Conservation (phyloP, 2,888 invertebrate genomes). For the Tortricodes alternella region DNA sequence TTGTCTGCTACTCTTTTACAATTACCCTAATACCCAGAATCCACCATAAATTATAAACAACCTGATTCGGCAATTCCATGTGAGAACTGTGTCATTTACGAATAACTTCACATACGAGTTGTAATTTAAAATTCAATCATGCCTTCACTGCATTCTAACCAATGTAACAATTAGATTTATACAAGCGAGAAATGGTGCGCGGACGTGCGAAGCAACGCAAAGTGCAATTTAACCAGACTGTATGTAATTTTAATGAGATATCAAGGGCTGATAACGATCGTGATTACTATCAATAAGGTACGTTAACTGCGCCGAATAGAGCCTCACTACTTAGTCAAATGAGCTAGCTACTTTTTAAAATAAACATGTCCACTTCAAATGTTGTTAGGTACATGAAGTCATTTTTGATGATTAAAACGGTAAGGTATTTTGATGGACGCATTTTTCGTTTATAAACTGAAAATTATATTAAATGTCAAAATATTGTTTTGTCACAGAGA, state of each 20-base stretch:
- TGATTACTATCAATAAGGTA: slow-evolving; percentile 42
- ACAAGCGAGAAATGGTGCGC: slow-evolving; percentile 41
- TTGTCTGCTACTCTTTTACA: neutral
- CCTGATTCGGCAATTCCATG: slow-evolving; percentile 56
- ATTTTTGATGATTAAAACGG: neutral
- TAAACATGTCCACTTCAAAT: slow-evolving; percentile 1
- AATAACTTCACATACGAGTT: slow-evolving; percentile 41
- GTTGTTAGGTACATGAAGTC: neutral
- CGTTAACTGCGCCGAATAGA: slow-evolving; percentile 36
- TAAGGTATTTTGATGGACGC: neutral
- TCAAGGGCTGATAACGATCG: slow-evolving; percentile 45
- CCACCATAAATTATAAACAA: slow-evolving; percentile 37
- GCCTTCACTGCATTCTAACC: slow-evolving; percentile 55
- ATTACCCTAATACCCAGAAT: neutral
- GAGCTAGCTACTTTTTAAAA: slow-evolving; percentile 22
- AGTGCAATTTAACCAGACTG: slow-evolving; percentile 40
- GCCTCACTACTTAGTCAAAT: slow-evolving; percentile 31
- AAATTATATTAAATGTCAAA: neutral
- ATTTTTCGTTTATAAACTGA: neutral
- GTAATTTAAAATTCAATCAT: slow-evolving; percentile 56
- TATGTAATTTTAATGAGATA: slow-evolving; percentile 50
- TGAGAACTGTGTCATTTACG: slow-evolving; percentile 31
- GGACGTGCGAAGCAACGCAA: slow-evolving; percentile 55
- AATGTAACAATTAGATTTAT: slow-evolving; percentile 59
- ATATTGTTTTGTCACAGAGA: slow-evolving; percentile 82